Base-by-base conservation (phyloP, 2,888 invertebrate genomes). In the Eupithecia subumbrata region DNA sequence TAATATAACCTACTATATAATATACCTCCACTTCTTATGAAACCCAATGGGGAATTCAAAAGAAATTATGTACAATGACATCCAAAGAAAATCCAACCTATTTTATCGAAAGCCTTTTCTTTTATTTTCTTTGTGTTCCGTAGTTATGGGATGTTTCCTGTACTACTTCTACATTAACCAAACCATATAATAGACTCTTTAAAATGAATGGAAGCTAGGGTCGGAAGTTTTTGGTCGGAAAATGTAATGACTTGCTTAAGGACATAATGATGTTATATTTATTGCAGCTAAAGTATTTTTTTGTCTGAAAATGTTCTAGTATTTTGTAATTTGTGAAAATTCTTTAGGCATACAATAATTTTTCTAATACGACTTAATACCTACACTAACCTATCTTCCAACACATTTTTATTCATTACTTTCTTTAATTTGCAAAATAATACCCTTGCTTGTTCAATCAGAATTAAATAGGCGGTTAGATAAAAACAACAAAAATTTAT, bases 111-210 rank as follows among this genome's bases (percentile, higher is more conserved):
- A 67, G 37, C 34, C 34, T 64, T 34, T 64, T 64, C 66, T 37
- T 67, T 67, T 37, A 60, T 60, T 14, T 34, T 67, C 18, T 37
- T 37, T 37, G 37, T 12, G 66, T 12, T 67, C n/a, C 11, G 5
- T 37, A 67, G 66, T 72, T 72, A 66, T 52, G 68, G 71, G 72
- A 18, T 69, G 72, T 64, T 71, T 71, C 60, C 68, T 64, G 40
- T n/a, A 43, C 25, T 67, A 73, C 68, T 14, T 75, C 34, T 22
- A 68, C 63, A 76, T 69, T 70, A 73, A 68, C 60, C 71, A 56
- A 85, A 85, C 81, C 87, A 84, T 84, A 85, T 86, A 88, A 86
- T 85, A 83, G 83, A 86, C 82, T 81, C 73, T 67, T 83, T 82
- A 83, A 85, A 86, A 84, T 83, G 83, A 88, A 87, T 84, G 82